Evolutionary conservation across 2,797 vertebrate genomes (phyloP), one percentile per base, ranked within the genome.

Genomic region (Diplodus sargus): DNA sequence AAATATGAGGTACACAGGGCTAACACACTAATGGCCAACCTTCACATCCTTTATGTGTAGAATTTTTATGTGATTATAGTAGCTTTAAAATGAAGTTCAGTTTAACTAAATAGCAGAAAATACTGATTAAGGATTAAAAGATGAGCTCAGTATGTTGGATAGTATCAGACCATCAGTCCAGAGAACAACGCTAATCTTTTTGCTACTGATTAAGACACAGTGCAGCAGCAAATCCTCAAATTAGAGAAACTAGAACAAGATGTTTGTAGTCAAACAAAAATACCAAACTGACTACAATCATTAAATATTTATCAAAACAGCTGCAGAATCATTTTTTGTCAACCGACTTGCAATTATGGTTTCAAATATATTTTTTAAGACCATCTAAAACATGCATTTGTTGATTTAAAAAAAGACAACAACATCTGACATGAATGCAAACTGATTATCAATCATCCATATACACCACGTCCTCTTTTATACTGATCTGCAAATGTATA

Each of bases 21-120:
- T 63, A 53, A 74, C 56, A 81, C 20, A 49, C 7, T 34, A 59
- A 70, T 13, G 64, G 62, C 28, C 28, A 72, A 62, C 43, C 42
- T 59, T 71, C 30, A 80, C 42, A 42, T 14, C 11, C 4, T 64
- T 69, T 69, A 72, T 20, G 52, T 54, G 42, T 4, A 56, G 17
- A 69, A 34, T n/a, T 60, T 73, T 42, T 16, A 25, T 60, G 30
- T 47, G 45, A 47, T 47, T 47, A 16, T 47, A 47, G 15, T 16
- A 47, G 14, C 25, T 73, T 75, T 62, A 53, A 77, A 62, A 52
- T 61, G 1, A 51, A 18, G n/a, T 22, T 75, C 2, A 49, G 51
- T 66, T 15, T 43, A 1, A 25, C 48, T 14, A 12, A 52, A 54
- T 60, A 60, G 25, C 18, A 11, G 10, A 43, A 4, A 48, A 52